Base-by-base conservation (phyloP, 2,797 vertebrate species). In the Anas flavirostris region DNA sequence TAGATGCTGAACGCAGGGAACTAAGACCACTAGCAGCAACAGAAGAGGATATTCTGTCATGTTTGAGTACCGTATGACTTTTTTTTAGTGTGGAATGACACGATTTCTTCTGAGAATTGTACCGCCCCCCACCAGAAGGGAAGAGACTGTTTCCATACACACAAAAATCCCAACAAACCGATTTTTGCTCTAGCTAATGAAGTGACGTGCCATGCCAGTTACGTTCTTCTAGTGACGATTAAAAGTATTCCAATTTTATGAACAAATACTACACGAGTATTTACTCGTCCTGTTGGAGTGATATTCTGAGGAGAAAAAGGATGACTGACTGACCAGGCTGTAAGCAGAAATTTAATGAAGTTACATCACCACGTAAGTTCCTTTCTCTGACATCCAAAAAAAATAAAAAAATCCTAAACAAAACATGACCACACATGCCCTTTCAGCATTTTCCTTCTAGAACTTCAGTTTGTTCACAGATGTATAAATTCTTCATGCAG, bases 41-140 rank as follows among this genome's bases (percentile, higher is more conserved):
- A 2, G 8, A 63, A 12, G 22, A 69, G 16, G 12, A 37, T 8
- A 4, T 31, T 67, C 29, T 68, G 43, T 19, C 4, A 0, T 21
- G 31, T 64, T 17, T 78, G 67, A 69, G 46, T 44, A 50, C 41
- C 9, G 10, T 3, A 2, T 3, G 16, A 3, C 9, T 52, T 48
- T 72, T 72, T 83, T 35, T 55, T 33, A 64, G 1, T 58, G 31
- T 22, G 44, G 17, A 74, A 62, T 10, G 13, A 68, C n/a, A 35
- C 2, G 1, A 10, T 33, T 55, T 10, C 69, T 72, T 63, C 56
- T 23, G 35, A 88, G 33, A 62, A 79, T 46, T 35, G 26, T 9
- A 29, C 18, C 56, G 7, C 25, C 62, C 73, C 55, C 26, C 59
- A 19, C 43, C 50, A 41, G 28, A 53, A 81, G 26, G 28, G 46